Percentiles rank a stretch among this genome's conserved stretches.
phyloP scores from a whole-genome alignment of 2,113 vertebrate genomes.

The Pachypanchax playfairii region DNA sequence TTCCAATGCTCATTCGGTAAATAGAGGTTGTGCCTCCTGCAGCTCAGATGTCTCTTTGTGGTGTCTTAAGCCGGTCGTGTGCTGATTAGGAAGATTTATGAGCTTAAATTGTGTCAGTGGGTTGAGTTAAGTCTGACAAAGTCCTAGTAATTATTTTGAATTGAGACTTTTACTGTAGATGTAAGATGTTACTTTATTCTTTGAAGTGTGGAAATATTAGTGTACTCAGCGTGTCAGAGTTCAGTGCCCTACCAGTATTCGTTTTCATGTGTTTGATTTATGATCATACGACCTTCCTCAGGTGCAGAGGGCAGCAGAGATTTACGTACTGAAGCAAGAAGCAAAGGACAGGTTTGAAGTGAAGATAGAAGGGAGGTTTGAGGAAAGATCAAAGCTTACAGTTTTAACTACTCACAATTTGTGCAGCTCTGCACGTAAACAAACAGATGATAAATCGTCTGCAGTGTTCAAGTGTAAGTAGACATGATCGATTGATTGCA shows the following conservation, averaged over 20 bases:
- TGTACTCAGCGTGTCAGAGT: slow-evolving; percentile 28
- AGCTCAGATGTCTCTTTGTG: slow-evolving; percentile 35
- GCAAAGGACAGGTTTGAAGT: not conserved
- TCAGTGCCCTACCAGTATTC: slow-evolving; percentile 38
- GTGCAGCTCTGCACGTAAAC: slow-evolving; percentile 2
- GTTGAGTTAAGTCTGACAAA: slow-evolving; percentile 24
- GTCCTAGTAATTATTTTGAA: slow-evolving; percentile 24
- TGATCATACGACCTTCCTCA: slow-evolving; percentile 30
- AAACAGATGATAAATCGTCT: not conserved
- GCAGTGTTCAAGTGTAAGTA: not conserved
- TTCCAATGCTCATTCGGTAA: slow-evolving; percentile 44
- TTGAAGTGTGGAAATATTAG: slow-evolving; percentile 29
- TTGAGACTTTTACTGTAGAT: slow-evolving; percentile 18
- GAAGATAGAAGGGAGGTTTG: slow-evolving; percentile 11
- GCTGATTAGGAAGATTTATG: slow-evolving; percentile 42
- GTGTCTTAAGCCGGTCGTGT: slow-evolving; percentile 16
- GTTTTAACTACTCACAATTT: not conserved
- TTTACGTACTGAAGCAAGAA: slow-evolving; percentile 15
- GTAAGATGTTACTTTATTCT: slow-evolving; percentile 14
- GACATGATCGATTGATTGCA: not conserved
- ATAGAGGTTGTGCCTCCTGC: slow-evolving; percentile 20
- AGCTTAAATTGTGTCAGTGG: not conserved
- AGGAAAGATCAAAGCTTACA: slow-evolving; percentile 32
- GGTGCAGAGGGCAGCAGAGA: not conserved
- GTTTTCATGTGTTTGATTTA: slow-evolving; percentile 47